Evolutionary conservation across 2,113 vertebrate genomes (phyloP), one percentile per base, ranked within the genome.

Genomic region (Mormyrus iriodes): DNA sequence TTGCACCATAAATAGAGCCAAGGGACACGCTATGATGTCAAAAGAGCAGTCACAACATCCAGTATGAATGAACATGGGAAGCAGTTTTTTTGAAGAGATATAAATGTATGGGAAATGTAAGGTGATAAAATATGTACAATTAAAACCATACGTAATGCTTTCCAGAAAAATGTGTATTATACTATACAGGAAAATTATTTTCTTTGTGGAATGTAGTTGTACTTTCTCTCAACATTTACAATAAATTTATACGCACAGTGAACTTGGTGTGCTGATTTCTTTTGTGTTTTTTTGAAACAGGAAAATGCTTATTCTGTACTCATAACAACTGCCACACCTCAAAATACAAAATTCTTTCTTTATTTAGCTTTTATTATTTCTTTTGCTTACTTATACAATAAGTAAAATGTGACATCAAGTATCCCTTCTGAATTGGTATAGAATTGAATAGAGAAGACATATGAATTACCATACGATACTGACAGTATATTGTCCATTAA

Each of bases 1-100:
- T 53, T 86, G 85, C 85, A 84, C 82, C 82, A 31, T 79, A 8
- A 88, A 52, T n/a, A 35, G 24, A 73, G 87, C 44, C 61, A 86
- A 86, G 61, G 12, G 7, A 21, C 15, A 17, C 1, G 24, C 42
- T n/a, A 49, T 35, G 35, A 73, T 15, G 15, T 31, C 31, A 17
- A 12, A 73, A 17, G 24, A 27, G 58, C 8, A n/a, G 58, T 24
- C n/a, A 8, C n/a, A 27, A n/a, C 10, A 31, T 13, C n/a, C 31
- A 69, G n/a, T 69, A 13, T 69, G 61, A 13, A 69, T 31, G 27
- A 61, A n/a, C n/a, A 61, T 12, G 10, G 10, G n/a, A 65, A 4
- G 3, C 2, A 10, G 79, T 83, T 24, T 46, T 83, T 42, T 44
- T 83, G 44, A 83, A 48, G 82, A 48, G 21, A 46, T 44, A 24